These are phyloP conservation scores for Alectoris magna DNA, from an alignment of 2,797 vertebrate species.

Conservation along the genomic window DNA sequence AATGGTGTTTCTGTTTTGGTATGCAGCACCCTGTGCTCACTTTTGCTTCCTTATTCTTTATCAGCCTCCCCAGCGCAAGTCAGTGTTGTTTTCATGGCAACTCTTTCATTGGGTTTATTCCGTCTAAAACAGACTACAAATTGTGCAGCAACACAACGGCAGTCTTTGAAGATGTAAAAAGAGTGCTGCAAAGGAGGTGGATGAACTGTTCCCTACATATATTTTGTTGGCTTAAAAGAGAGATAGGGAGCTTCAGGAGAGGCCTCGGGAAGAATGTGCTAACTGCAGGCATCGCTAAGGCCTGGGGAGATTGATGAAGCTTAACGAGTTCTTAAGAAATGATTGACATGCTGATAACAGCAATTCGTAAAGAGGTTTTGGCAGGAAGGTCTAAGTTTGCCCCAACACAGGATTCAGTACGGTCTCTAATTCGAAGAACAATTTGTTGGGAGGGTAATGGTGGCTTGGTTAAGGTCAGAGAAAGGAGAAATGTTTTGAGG, in stretches of 20 bases:
- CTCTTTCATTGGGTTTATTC: background rate
- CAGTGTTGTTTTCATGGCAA: background rate
- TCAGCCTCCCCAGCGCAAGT: background rate
- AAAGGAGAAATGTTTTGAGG: background rate
- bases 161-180: background rate
- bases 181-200: background rate
- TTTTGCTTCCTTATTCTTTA: constrained; percentile 23
- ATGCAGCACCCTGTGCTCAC: background rate
- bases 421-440: background rate
- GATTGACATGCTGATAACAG: background rate
- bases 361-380: background rate
- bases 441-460: background rate
- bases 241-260: background rate
- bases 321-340: background rate
- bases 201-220: background rate
- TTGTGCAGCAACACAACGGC: background rate
- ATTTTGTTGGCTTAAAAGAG: background rate
- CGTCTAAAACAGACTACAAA: background rate
- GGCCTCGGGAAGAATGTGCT: background rate
- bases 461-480: background rate
- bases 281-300: background rate
- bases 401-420: background rate
- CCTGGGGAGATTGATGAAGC: background rate
- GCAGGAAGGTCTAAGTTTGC: background rate
- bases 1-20: background rate